Evolutionary conservation across 35 echinoderm and acorn worm genomes (phyloP).

Genomic region (Heliocidaris tuberculata): DNA sequence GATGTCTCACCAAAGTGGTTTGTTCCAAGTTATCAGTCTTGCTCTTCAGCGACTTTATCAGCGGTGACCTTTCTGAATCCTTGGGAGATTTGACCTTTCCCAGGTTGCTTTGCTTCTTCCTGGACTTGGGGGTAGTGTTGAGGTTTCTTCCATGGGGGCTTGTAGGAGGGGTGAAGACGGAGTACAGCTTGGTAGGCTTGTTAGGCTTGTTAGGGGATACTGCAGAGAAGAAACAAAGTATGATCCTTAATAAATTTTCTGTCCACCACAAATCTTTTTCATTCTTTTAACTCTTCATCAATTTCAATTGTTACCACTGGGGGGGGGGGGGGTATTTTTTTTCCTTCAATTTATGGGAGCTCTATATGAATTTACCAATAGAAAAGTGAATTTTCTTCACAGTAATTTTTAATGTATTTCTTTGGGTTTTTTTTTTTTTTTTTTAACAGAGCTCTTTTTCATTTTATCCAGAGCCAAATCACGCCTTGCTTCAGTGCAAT

Average conservation of each 20-base stretch:
- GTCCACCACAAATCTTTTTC: too few species aligned
- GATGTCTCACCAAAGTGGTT: constrained; percentile 68
- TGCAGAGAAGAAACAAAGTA: background rate
- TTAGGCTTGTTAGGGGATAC: background rate
- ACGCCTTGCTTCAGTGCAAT: too few species aligned
- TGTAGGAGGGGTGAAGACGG: constrained; percentile 37
- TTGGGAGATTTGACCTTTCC: constrained; percentile 36
- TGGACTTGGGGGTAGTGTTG: background rate
- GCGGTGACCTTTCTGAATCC: constrained; percentile 29
- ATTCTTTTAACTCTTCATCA: too few species aligned
- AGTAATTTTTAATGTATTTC: too few species aligned
- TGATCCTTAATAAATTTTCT: background rate
- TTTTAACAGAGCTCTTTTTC: too few species aligned
- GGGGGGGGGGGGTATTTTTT: too few species aligned
- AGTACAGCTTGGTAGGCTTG: constrained; percentile 22
- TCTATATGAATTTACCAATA: too few species aligned
- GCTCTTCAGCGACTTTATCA: constrained; percentile 61
- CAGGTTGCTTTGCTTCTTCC: background rate
- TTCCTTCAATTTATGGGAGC: too few species aligned
- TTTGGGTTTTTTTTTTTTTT: too few species aligned
- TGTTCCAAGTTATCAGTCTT: constrained; percentile 82
- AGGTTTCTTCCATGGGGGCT: background rate
- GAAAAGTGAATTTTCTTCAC: too few species aligned
- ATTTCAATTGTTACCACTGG: too few species aligned
- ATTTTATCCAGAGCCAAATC: too few species aligned